Conservation (phyloP, 2,888 invertebrate genomes). For the Chrysina gloriosa region DNA sequence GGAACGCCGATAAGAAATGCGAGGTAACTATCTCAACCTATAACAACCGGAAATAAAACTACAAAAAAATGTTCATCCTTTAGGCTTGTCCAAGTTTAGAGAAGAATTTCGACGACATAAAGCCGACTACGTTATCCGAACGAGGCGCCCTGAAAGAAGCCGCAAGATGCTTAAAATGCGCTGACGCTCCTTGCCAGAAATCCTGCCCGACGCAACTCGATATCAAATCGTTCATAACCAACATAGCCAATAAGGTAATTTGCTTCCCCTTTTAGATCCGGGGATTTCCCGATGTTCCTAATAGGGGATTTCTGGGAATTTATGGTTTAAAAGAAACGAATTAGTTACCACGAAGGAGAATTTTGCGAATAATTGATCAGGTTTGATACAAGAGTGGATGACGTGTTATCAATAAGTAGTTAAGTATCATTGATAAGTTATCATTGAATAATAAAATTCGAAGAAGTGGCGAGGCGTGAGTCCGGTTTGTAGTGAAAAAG, state of each 20-base stretch:
- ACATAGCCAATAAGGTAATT: slow-evolving; percentile 90
- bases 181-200: slow-evolving; percentile 98
- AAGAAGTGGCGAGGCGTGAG: too few relatives aligned
- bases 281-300: neutral
- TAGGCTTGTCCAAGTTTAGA: slow-evolving; percentile 77
- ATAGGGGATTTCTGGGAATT: too few relatives aligned
- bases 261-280: neutral
- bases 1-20: slow-evolving; percentile 88
- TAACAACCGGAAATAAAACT: neutral
- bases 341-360: too few relatives aligned
- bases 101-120: slow-evolving; percentile 96
- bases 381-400: too few relatives aligned
- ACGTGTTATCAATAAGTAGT: too few relatives aligned
- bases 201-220: slow-evolving; percentile 98
- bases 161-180: slow-evolving; percentile 89
- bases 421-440: too few relatives aligned
- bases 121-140: slow-evolving; percentile 96
- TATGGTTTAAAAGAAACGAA: too few relatives aligned
- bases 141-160: slow-evolving; percentile 93
- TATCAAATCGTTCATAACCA: slow-evolving; percentile 95
- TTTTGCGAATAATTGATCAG: too few relatives aligned
- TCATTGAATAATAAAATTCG: too few relatives aligned
- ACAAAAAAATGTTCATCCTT: slow-evolving; percentile 50
- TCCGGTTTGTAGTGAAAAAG: too few relatives aligned
- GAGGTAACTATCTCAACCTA: slow-evolving; percentile 70